These are phyloP conservation scores for Hypsopygia costalis DNA, from an alignment of 2,888 invertebrate genomes.

Conservation along the genomic window DNA sequence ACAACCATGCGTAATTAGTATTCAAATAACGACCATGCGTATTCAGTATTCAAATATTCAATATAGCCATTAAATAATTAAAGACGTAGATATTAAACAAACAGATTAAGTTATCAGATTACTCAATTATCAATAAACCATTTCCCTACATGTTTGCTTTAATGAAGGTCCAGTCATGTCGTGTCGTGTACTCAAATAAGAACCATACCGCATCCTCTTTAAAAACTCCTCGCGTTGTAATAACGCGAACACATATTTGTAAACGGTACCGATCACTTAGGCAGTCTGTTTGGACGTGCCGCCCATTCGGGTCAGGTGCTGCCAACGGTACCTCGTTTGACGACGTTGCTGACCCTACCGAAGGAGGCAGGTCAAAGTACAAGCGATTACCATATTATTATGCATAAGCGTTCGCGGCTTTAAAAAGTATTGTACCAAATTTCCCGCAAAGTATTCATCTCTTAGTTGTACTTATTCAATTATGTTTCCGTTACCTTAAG, in stretches of 20 bases:
- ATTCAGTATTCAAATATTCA: no score
- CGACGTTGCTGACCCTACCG: conserved; percentile 66
- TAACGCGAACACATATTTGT: conserved; percentile 55
- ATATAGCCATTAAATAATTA: not conserved
- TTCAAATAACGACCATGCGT: no score
- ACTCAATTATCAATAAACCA: not conserved
- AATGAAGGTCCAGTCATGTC: not conserved
- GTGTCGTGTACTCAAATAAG: not conserved
- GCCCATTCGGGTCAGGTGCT: conserved; percentile 68
- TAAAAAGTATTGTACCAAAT: no score
- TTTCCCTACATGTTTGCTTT: no score
- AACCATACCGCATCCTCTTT: conserved; percentile 7
- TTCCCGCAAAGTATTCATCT: no score
- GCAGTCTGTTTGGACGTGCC: conserved; percentile 64
- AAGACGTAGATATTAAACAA: not conserved
- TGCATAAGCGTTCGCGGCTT: no score
- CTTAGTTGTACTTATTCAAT: no score
- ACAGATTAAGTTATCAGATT: not conserved
- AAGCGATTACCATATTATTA: conserved; percentile 17
- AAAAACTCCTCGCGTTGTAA: conserved; percentile 20
- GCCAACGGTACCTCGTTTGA: conserved; percentile 74
- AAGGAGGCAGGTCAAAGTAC: conserved; percentile 21
- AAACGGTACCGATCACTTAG: conserved; percentile 72
- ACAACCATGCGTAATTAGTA: no score
- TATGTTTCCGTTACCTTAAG: no score